These are phyloP conservation scores for Anoplius nigerrimus DNA, from an alignment of 2,888 invertebrate genomes.

Conservation along the genomic window DNA sequence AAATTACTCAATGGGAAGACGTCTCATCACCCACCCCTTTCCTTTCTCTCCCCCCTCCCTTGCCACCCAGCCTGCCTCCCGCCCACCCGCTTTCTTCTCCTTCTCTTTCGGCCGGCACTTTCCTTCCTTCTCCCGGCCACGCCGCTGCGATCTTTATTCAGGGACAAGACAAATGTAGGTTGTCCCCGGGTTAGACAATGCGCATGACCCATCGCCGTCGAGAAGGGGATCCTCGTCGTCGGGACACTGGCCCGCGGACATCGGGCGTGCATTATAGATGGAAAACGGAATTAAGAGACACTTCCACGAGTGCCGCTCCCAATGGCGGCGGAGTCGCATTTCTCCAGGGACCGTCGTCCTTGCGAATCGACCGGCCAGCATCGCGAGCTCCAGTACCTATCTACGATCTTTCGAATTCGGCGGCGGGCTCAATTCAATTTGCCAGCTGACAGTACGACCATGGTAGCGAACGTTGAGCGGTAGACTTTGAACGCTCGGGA, in stretches of 20 bases:
- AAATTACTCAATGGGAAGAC: constrained; percentile 55
- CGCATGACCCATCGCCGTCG: constrained; percentile 15
- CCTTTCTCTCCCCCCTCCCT: constrained; percentile 22
- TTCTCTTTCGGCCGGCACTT: not conserved
- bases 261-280: no score
- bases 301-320: no score
- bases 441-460: no score
- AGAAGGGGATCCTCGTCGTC: not conserved
- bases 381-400: no score
- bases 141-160: constrained; percentile 34
- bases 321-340: no score
- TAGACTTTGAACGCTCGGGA: no score
- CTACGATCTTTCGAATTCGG: no score
- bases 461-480: no score
- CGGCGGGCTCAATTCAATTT: no score
- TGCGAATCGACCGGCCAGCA: no score
- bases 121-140: constrained; percentile 6
- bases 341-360: no score
- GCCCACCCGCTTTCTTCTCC: not conserved
- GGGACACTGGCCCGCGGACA: not conserved
- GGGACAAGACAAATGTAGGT: constrained; percentile 48
- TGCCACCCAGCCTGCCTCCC: not conserved
- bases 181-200: constrained; percentile 34
- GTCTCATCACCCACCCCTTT: constrained; percentile 4
- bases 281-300: no score